Percentiles rank a stretch among this genome's conserved stretches.
These are phyloP conservation scores for Xanthorhoe spadicearia DNA, from an alignment of 2,888 invertebrate genomes.

Conservation along the genomic window DNA sequence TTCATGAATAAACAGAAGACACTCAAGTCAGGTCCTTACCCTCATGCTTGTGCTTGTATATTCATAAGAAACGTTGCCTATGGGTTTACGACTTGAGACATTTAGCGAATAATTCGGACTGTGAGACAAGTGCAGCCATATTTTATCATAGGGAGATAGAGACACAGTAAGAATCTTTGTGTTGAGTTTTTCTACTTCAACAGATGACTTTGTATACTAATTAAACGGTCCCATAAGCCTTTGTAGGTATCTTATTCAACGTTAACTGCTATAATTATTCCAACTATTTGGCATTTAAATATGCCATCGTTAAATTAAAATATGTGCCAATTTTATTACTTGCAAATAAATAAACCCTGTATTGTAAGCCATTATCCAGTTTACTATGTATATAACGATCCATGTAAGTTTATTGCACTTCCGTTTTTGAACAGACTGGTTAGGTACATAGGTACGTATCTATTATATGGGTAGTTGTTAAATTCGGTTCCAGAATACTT, in stretches of 20 bases:
- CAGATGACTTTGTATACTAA: too few relatives aligned
- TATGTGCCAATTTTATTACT: slow-evolving; percentile 50
- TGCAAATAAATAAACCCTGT: slow-evolving; percentile 57
- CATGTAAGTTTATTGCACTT: slow-evolving; percentile 53
- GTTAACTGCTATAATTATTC: too few relatives aligned
- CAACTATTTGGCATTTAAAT: slow-evolving; percentile 11
- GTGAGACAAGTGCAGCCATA: too few relatives aligned
- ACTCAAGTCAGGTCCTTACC: not conserved
- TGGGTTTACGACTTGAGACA: too few relatives aligned
- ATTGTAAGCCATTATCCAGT: slow-evolving; percentile 57
- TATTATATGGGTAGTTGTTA: too few relatives aligned
- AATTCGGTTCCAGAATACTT: too few relatives aligned
- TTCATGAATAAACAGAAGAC: not conserved
- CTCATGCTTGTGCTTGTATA: too few relatives aligned
- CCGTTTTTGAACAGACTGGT: slow-evolving; percentile 8
- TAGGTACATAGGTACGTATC: not conserved
- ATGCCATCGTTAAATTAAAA: slow-evolving; percentile 46
- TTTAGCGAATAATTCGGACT: too few relatives aligned
- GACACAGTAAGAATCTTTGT: too few relatives aligned
- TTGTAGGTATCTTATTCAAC: not conserved
- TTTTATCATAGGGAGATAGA: too few relatives aligned
- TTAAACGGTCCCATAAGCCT: not conserved
- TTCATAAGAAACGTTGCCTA: too few relatives aligned
- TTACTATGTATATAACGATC: slow-evolving; percentile 68
- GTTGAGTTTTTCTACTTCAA: too few relatives aligned